These are phyloP conservation scores for Diarsia brunnea DNA, from an alignment of 2,888 invertebrate species.

Conservation along the genomic window DNA sequence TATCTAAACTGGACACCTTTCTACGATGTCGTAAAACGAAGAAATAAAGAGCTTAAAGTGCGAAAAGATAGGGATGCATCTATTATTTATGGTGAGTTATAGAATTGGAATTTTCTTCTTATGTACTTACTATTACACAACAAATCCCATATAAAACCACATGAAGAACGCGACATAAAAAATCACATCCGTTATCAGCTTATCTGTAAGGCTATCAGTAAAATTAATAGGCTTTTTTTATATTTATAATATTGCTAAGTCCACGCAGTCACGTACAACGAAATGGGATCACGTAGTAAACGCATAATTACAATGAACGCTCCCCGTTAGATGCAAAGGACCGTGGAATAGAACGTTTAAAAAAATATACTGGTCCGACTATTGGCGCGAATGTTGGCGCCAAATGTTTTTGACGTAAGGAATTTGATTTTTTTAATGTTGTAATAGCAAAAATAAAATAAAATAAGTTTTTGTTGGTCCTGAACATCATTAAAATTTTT, in stretches of 20 bases:
- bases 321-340: conserved; percentile 76
- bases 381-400: conserved; percentile 59
- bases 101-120: neutral
- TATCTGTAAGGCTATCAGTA: conserved; percentile 65
- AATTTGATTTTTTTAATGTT: conserved; percentile 3
- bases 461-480: neutral
- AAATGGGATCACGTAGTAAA: conserved; percentile 88
- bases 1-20: no score
- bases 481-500: neutral
- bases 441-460: neutral
- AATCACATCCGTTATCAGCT: conserved; percentile 60
- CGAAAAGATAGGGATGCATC: no score
- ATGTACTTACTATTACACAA: neutral
- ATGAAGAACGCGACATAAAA: conserved; percentile 25
- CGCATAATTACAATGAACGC: conserved; percentile 85
- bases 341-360: conserved; percentile 66
- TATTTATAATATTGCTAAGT: conserved; percentile 74
- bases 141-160: neutral
- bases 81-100: neutral
- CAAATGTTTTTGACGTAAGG: conserved; percentile 34
- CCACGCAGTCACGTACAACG: conserved; percentile 82
- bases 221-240: conserved; percentile 69
- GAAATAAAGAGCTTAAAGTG: no score
- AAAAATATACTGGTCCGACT: conserved; percentile 56
- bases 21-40: no score